A percentile compares a stretch with the other conserved stretches of the same genome.
Conservation (phyloP, 92 coral and sea anemone species). For the Heteractis magnifica region DNA sequence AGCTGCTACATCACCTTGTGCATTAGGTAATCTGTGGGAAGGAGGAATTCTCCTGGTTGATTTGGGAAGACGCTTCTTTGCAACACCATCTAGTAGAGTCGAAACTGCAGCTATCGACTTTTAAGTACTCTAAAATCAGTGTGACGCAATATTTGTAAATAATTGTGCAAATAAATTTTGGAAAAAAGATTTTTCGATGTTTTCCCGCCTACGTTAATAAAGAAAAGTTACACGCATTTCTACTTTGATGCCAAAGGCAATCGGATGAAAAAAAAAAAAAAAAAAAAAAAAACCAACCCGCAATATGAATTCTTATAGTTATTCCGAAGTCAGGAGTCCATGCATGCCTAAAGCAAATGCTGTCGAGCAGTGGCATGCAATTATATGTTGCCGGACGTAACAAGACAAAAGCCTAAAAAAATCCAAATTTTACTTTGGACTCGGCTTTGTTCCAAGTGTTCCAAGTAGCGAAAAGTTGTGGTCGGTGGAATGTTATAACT, state of each 20-base stretch:
- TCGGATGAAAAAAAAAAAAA: too few species aligned
- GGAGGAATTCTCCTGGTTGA: conserved; percentile 36
- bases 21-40: conserved; percentile 34
- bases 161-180: too few species aligned
- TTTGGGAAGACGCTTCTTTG: conserved; percentile 34
- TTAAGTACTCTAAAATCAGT: neutral
- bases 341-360: neutral
- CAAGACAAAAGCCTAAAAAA: too few species aligned
- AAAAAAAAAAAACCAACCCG: neutral
- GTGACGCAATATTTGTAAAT: too few species aligned
- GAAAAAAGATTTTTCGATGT: too few species aligned
- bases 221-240: too few species aligned
- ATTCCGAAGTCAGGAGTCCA: neutral
- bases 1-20: neutral
- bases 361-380: neutral
- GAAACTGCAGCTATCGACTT: conserved; percentile 15
- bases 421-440: too few species aligned
- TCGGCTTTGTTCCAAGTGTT: too few species aligned
- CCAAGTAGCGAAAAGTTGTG: too few species aligned
- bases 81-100: conserved; percentile 44
- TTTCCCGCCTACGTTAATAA: too few species aligned
- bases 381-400: neutral
- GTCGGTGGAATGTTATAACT: too few species aligned
- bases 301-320: neutral
- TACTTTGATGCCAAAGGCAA: too few species aligned